Base-by-base conservation (phyloP, 2,888 invertebrate genomes). In the Leucophora obtusa region DNA sequence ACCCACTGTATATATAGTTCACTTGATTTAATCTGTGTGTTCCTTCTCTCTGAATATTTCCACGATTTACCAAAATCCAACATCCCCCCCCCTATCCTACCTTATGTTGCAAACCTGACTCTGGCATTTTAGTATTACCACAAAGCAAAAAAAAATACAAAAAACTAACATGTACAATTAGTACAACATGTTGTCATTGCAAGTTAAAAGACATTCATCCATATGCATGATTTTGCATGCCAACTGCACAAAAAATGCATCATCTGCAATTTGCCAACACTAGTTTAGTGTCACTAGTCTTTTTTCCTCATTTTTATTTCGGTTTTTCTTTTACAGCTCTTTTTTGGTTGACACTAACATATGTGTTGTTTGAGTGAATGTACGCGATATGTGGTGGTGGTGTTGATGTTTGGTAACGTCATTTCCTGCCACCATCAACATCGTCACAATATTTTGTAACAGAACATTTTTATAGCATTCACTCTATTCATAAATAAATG, bases 121-220 rank as follows among this genome's bases (percentile, higher is more conserved):
- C 38, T 11, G 38, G 4, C 38, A 1, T 5, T 43, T 43, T 47
- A 9, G 17, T 59, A 14, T 47, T 15, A 62, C 77, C 15, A 54
- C 38, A 66, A 24, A 43, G 14, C 10, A 24, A 35, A 35, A 33
- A 47, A 62, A 50, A n/a, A n/a, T n/a, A 38, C n/a, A 73, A 66
- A 11, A 69, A 47, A 28, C 28, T 11, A 69, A 73, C 73, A 79
- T 74, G 72, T 65, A 81, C 80, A 81, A 81, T 81, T 81, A 81
- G 80, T 76, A 73, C 76, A 81, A 81, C 76, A 81, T 81, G 80
- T 81, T 81, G 76, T 81, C 76, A 73, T 81, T 69, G 71, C 66
- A 65, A 50, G 50, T 8, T n/a, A n/a, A 56, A 28, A 24, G 28
- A 69, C 74, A 71, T 50, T 72, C 69, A 80, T 73, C 59, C 81